Percentiles rank a stretch among this genome's conserved stretches.
phyloP scores from a whole-genome alignment of 1,140 invertebrate genomes.

The Eumaeus atala region DNA sequence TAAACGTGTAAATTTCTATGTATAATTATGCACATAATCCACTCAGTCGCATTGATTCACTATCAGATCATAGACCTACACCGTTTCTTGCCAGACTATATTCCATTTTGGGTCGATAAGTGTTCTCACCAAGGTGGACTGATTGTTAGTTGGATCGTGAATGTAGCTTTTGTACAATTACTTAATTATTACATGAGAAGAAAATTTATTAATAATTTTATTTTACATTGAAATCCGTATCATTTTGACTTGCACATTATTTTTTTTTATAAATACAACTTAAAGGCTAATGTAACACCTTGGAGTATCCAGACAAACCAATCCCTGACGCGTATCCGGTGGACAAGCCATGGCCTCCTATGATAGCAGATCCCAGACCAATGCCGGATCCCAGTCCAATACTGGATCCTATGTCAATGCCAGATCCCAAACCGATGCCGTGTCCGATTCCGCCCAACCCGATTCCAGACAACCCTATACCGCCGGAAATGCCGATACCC shows the following conservation, averaged over 20 bases:
- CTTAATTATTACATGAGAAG: background rate
- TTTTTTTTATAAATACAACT: constrained; percentile 19
- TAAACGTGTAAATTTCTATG: too few relatives aligned
- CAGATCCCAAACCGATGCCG: constrained; percentile 13
- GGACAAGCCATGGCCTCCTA: background rate
- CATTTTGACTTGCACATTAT: constrained; percentile 31
- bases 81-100: too few relatives aligned
- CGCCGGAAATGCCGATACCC: constrained; percentile 14
- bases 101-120: too few relatives aligned
- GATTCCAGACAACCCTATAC: constrained; percentile 9
- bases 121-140: too few relatives aligned
- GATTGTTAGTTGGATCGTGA: too few relatives aligned
- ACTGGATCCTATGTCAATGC: background rate
- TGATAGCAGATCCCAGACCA: background rate
- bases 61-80: too few relatives aligned
- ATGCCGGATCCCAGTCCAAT: background rate
- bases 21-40: too few relatives aligned
- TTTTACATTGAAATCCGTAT: constrained; percentile 21
- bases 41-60: too few relatives aligned
- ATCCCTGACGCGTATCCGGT: too few relatives aligned
- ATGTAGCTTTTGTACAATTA: constrained; percentile 1
- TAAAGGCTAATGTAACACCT: constrained; percentile 35
- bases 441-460: constrained; percentile 18
- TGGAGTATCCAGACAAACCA: constrained; percentile 21
- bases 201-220: constrained; percentile 26